Evolutionary conservation across 2,113 vertebrate genomes (phyloP).

Genomic region (Petrocephalus microphthalmus): DNA sequence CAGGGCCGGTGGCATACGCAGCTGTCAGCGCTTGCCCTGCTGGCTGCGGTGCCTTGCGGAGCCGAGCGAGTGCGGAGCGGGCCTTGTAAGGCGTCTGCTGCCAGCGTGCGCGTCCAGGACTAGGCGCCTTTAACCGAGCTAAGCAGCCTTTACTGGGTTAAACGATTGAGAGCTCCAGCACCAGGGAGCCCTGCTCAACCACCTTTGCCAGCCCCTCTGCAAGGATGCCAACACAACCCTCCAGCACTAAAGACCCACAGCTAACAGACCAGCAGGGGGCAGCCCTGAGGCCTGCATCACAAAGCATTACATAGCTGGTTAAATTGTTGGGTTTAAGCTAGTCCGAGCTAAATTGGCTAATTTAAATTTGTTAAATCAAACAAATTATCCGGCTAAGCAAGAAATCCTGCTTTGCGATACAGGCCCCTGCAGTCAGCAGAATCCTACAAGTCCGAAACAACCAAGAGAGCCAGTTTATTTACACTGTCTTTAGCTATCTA

Average conservation of each 20-base stretch:
- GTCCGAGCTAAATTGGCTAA: neutral
- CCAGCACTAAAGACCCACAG: neutral
- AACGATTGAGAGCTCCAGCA: neutral
- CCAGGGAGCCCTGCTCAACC: neutral
- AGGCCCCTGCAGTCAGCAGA: neutral
- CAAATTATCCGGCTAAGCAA: neutral
- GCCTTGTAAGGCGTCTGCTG: neutral
- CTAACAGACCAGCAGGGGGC: neutral
- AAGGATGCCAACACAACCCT: neutral
- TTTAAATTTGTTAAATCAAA: neutral
- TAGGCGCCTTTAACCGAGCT: neutral
- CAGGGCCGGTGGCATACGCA: neutral
- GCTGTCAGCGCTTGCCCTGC: neutral
- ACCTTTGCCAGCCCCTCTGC: neutral
- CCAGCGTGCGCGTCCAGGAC: neutral
- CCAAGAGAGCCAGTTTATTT: neutral
- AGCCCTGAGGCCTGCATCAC: neutral
- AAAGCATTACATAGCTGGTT: neutral
- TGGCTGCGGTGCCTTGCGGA: neutral
- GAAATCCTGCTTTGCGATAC: neutral
- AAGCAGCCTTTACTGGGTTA: neutral
- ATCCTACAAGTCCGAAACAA: neutral
- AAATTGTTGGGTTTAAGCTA: neutral
- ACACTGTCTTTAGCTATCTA: neutral
- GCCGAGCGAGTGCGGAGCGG: neutral